Evolutionary conservation across 2,113 vertebrate genomes (phyloP).

Genomic region (Lutjanus erythropterus): DNA sequence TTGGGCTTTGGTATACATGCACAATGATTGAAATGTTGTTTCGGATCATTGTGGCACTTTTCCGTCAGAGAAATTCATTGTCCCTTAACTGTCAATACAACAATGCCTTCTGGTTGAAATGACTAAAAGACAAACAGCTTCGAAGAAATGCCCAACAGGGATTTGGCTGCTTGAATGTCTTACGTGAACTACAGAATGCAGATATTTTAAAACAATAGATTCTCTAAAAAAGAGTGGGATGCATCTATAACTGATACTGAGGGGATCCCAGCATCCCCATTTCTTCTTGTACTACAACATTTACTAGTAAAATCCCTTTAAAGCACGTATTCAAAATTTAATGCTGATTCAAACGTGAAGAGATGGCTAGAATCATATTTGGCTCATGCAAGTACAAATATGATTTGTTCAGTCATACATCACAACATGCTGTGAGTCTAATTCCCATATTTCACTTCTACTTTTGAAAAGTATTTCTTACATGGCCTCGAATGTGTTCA

Average conservation of each 20-base stretch:
- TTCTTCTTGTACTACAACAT: neutral
- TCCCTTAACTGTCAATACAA: conserved; percentile 38
- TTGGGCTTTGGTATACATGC: conserved; percentile 6
- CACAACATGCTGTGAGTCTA: neutral
- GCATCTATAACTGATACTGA: neutral
- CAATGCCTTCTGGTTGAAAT: neutral
- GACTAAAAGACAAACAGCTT: conserved; percentile 20
- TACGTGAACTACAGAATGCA: neutral
- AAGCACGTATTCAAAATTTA: conserved; percentile 2
- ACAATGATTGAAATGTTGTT: conserved; percentile 30
- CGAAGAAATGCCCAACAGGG: neutral
- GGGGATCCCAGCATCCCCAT: neutral
- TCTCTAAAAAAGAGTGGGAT: neutral
- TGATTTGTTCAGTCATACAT: neutral
- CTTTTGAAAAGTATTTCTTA: neutral
- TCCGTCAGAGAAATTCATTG: neutral
- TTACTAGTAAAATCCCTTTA: neutral
- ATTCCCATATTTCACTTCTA: neutral
- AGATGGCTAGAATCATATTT: neutral
- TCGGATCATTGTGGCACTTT: conserved; percentile 13
- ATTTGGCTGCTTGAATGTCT: neutral
- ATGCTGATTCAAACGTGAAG: neutral
- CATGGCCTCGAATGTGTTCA: neutral
- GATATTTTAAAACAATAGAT: conserved; percentile 8
- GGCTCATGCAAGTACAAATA: neutral